These are phyloP conservation scores for Melanogrammus aeglefinus DNA, from an alignment of 2,797 vertebrate genomes.

Conservation along the genomic window DNA sequence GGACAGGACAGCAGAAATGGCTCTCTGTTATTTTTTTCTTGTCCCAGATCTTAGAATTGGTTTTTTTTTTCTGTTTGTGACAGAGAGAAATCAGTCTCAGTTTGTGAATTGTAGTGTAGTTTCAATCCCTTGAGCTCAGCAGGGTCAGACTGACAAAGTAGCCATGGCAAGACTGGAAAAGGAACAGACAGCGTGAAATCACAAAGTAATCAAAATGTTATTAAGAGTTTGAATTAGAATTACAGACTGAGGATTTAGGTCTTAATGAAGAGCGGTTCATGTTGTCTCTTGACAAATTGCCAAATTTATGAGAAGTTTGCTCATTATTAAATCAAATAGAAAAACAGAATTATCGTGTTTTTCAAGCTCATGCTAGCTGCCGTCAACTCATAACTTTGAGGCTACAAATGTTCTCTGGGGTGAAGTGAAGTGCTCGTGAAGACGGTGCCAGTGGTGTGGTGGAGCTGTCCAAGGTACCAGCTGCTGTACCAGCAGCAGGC, in stretches of 20 bases:
- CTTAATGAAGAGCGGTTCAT: background rate
- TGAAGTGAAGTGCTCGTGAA: background rate
- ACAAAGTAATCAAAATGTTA: background rate
- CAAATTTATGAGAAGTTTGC: background rate
- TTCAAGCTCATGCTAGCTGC: background rate
- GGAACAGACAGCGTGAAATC: background rate
- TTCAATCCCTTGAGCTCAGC: background rate
- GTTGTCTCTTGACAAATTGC: background rate
- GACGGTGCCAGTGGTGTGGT: background rate
- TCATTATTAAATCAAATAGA: background rate
- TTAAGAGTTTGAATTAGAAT: background rate
- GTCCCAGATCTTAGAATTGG: background rate
- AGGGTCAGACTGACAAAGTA: background rate
- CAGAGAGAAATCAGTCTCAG: background rate
- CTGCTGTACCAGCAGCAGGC: background rate
- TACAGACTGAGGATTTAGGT: background rate
- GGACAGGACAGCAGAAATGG: background rate
- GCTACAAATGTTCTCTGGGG: background rate
- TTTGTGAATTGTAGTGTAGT: background rate
- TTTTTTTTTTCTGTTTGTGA: background rate
- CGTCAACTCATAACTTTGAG: background rate
- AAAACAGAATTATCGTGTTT: background rate
- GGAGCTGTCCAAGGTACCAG: too few species aligned
- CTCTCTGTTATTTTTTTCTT: background rate
- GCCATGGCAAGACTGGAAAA: too few species aligned